Conservation (phyloP, 2,113 vertebrate species). For the Podocnemis expansa region DNA sequence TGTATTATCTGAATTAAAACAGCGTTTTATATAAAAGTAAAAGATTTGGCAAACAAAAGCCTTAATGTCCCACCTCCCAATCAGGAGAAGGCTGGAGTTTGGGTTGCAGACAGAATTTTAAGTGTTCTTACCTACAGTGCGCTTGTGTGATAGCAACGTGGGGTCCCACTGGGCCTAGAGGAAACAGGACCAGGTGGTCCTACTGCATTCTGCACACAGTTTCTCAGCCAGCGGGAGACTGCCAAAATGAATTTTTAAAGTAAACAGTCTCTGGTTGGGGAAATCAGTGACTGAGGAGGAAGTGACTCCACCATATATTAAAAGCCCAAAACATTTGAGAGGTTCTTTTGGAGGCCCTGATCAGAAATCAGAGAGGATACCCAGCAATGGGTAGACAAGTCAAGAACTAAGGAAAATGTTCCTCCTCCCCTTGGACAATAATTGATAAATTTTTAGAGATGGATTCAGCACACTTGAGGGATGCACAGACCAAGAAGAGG, state of each 20-base stretch:
- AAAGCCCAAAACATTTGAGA: neutral
- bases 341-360: neutral
- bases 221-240: neutral
- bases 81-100: neutral
- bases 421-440: neutral
- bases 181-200: neutral
- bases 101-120: neutral
- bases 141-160: neutral
- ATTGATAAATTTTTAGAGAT: neutral
- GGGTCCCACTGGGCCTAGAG: accelerated
- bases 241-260: neutral
- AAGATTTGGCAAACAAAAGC: neutral
- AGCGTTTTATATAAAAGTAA: neutral
- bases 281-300: neutral
- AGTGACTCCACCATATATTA: neutral
- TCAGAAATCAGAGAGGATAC: neutral
- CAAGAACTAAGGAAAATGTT: neutral
- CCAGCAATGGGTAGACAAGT: neutral
- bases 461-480: neutral
- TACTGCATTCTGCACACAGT: neutral
- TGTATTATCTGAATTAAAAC: neutral
- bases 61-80: accelerated
- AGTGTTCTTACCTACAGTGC: neutral
- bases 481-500: neutral
- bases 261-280: neutral